A percentile compares a stretch with the other conserved stretches of the same genome.
These are phyloP conservation scores for Pelmatolapia mariae DNA, from an alignment of 2,113 vertebrate genomes.

Conservation along the genomic window DNA sequence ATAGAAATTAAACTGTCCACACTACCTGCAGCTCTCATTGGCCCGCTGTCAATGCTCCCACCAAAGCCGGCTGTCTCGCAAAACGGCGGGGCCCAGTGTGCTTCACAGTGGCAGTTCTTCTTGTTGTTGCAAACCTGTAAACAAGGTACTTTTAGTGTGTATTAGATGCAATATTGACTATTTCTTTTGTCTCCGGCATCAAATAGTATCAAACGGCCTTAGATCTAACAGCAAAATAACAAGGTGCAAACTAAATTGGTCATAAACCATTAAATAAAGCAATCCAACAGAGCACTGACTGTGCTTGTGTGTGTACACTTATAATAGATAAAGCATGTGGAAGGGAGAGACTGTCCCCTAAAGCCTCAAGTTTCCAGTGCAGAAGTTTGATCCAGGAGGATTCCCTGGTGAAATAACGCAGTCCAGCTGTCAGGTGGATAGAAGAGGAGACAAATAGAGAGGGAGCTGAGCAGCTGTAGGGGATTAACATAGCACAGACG, in stretches of 20 bases:
- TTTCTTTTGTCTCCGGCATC: neutral
- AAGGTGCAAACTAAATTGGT: neutral
- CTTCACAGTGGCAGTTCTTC: constrained; percentile 95
- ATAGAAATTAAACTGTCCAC: neutral
- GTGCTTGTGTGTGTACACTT: neutral
- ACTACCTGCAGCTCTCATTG: constrained; percentile 84
- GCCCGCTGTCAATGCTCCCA: constrained; percentile 92
- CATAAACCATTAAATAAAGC: neutral
- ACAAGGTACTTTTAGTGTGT: neutral
- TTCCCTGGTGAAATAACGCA: constrained; percentile 47
- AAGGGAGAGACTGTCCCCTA: constrained; percentile 8
- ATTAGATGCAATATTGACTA: neutral
- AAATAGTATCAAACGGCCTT: neutral
- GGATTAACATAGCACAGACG: constrained; percentile 27
- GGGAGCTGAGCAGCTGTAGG: constrained; percentile 18
- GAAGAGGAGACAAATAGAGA: neutral
- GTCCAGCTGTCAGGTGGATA: constrained; percentile 51
- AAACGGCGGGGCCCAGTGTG: constrained; percentile 88
- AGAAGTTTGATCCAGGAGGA: constrained; percentile 31
- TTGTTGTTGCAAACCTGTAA: constrained; percentile 95
- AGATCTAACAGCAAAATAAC: neutral
- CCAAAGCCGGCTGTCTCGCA: constrained; percentile 89
- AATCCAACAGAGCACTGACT: neutral
- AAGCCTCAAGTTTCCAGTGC: constrained; percentile 20
- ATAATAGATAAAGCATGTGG: constrained; percentile 45